Conservation (phyloP, 2,888 invertebrate species). For the Agonum fuliginosum region DNA sequence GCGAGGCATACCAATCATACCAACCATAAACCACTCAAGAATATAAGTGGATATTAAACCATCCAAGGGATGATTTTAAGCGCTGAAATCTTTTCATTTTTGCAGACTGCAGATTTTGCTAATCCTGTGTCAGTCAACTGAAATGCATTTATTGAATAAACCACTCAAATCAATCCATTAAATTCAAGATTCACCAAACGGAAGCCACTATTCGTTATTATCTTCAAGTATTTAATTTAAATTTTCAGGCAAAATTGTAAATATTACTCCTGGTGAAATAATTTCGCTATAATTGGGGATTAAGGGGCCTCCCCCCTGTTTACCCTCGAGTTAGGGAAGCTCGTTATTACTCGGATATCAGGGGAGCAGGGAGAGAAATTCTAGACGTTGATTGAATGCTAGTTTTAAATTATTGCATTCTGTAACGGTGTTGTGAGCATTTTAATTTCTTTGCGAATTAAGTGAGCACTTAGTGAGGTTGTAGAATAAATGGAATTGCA, state of each 20-base stretch:
- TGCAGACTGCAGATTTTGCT: neutral
- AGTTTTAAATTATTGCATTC: conserved; percentile 45
- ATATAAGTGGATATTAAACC: neutral
- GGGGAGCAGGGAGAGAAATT: neutral
- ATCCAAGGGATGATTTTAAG: conserved; percentile 3
- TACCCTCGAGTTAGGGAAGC: conserved; percentile 40
- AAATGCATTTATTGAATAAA: neutral
- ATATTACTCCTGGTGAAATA: conserved; percentile 56
- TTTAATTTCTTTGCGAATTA: conserved; percentile 46
- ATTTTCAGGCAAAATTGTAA: conserved; percentile 53
- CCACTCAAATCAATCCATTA: conserved; percentile 13
- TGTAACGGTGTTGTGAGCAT: neutral
- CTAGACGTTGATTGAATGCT: conserved; percentile 39
- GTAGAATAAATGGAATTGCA: conserved; percentile 2
- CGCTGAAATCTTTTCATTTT: conserved; percentile 23
- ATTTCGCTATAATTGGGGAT: conserved; percentile 57
- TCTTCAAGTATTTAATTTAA: conserved; percentile 31
- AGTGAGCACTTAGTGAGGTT: conserved; percentile 3
- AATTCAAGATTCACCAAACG: neutral
- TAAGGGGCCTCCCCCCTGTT: conserved; percentile 48
- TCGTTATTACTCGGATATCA: conserved; percentile 36
- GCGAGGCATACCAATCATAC: neutral
- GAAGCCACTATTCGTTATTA: neutral
- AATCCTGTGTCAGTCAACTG: neutral
- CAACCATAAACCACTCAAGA: conserved; percentile 2